These are phyloP conservation scores for Elegia similella DNA, from an alignment of 2,888 invertebrate species.

Conservation along the genomic window DNA sequence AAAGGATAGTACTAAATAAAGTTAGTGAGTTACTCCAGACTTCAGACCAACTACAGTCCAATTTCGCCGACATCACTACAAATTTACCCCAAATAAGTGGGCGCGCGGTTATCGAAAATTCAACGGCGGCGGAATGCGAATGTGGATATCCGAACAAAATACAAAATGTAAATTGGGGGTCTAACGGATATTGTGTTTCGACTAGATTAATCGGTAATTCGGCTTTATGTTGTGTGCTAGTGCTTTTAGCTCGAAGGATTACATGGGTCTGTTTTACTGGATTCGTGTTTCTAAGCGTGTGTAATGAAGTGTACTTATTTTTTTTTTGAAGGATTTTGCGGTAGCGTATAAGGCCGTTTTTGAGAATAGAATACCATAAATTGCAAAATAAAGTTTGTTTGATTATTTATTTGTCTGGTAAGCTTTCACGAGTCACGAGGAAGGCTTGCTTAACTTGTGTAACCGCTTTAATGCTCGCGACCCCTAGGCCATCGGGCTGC, in stretches of 20 bases:
- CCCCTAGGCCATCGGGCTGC: no score
- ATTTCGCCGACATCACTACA: slow-evolving; percentile 58
- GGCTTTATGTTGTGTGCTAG: slow-evolving; percentile 1
- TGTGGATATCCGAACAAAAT: slow-evolving; percentile 33
- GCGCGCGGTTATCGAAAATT: slow-evolving; percentile 58
- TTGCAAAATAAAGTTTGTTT: no score
- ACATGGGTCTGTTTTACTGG: background rate
- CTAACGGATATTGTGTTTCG: slow-evolving; percentile 16
- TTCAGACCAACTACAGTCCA: slow-evolving; percentile 34
- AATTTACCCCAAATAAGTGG: slow-evolving; percentile 62
- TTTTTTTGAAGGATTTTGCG: background rate
- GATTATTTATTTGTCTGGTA: no score
- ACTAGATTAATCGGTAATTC: slow-evolving; percentile 17
- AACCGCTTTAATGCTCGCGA: no score
- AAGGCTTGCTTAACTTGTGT: no score
- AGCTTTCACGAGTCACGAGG: no score
- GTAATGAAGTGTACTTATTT: background rate
- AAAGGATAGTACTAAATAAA: no score
- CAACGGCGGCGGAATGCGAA: slow-evolving; percentile 37
- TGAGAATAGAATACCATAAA: no score
- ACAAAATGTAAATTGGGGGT: slow-evolving; percentile 15
- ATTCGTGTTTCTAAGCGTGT: background rate
- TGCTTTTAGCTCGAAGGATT: background rate
- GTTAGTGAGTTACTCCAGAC: no score
- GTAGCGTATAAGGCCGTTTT: no score